phyloP scores from a whole-genome alignment of 2,113 vertebrate genomes.

The Chionodraco myersi region DNA sequence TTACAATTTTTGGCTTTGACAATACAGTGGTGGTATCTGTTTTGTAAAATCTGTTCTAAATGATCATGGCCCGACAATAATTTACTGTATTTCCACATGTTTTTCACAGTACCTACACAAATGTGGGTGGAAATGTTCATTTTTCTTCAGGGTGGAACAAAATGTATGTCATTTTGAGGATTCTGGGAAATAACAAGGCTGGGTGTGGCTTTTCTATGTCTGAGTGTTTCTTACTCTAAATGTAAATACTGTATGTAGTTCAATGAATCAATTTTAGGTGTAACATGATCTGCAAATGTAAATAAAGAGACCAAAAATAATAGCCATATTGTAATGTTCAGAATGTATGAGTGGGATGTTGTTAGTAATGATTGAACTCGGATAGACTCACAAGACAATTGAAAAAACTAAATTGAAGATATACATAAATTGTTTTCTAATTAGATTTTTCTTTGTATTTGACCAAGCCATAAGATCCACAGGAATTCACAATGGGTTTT shows the following conservation, averaged over 20 bases:
- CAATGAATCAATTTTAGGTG: background rate
- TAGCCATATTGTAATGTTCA: slow-evolving; percentile 38
- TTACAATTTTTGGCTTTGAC: background rate
- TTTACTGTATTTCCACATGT: background rate
- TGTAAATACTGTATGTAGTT: slow-evolving; percentile 30
- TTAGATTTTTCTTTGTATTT: slow-evolving; percentile 15
- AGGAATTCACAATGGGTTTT: background rate
- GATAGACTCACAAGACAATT: background rate
- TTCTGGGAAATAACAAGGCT: background rate
- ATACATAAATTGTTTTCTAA: background rate
- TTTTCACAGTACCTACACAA: slow-evolving; percentile 12
- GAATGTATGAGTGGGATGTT: slow-evolving; percentile 13
- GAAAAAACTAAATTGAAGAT: slow-evolving; percentile 4
- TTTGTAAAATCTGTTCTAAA: background rate
- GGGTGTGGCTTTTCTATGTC: slow-evolving; percentile 2
- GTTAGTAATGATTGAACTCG: background rate
- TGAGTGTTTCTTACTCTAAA: slow-evolving; percentile 27
- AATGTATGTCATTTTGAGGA: background rate
- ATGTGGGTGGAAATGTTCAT: background rate
- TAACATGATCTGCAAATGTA: slow-evolving; percentile 11
- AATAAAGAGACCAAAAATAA: slow-evolving; percentile 59
- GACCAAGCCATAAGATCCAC: slow-evolving; percentile 37
- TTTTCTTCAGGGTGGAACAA: background rate
- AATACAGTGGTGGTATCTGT: background rate
- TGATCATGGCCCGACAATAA: background rate